phyloP scores from a whole-genome alignment of 2,113 vertebrate species.

The Apteryx owenii region DNA sequence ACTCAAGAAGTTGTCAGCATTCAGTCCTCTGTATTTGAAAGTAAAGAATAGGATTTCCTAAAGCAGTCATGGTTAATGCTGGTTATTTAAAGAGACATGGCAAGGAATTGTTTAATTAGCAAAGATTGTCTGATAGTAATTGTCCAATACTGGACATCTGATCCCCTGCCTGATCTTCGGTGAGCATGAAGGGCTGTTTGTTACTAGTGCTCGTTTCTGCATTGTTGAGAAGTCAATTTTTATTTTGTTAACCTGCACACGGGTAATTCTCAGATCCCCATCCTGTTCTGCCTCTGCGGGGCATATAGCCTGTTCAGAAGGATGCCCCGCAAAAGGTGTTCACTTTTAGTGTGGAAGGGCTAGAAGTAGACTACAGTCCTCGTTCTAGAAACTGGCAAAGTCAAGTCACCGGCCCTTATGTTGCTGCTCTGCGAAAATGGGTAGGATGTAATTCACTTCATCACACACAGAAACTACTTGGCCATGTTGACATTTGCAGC shows the following conservation, averaged over 20 bases:
- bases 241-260: neutral
- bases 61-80: neutral
- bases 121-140: neutral
- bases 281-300: neutral
- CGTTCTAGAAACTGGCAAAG: neutral
- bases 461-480: constrained; percentile 5
- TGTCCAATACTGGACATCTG: neutral
- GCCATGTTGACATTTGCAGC: constrained; percentile 23
- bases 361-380: neutral
- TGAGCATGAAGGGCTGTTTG: neutral
- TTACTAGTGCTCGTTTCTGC: neutral
- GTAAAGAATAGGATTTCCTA: neutral
- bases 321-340: neutral
- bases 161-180: neutral
- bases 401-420: neutral
- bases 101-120: neutral
- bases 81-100: neutral
- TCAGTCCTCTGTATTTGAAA: neutral
- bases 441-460: constrained; percentile 28
- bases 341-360: neutral
- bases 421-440: neutral
- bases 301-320: neutral
- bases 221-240: neutral
- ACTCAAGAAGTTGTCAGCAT: neutral
- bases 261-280: neutral